Conservation (phyloP, 1,140 invertebrate species). For the Conus ventricosus region DNA sequence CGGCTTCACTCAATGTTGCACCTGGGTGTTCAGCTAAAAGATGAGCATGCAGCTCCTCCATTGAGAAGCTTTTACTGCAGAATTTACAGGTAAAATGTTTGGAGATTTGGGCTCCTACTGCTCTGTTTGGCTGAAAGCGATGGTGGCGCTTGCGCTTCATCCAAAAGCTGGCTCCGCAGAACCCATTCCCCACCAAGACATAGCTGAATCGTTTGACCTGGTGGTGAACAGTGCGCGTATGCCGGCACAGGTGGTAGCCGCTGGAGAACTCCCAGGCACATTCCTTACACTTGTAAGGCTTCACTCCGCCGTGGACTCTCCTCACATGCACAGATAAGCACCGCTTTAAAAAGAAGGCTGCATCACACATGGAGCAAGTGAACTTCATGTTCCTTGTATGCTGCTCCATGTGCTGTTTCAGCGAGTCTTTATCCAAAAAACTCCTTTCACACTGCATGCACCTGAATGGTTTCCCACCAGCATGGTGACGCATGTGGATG, state of each 20-base stretch:
- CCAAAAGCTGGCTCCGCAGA: background rate
- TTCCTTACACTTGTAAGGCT: slow-evolving; percentile 70
- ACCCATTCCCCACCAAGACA: background rate
- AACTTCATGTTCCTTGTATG: background rate
- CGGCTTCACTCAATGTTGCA: background rate
- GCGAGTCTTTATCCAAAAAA: background rate
- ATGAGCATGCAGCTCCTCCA: background rate
- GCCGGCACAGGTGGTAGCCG: slow-evolving; percentile 24
- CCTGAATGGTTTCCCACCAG: background rate
- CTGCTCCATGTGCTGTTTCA: background rate
- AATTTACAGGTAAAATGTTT: background rate
- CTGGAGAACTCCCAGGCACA: slow-evolving; percentile 72
- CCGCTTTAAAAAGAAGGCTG: background rate
- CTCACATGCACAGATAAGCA: slow-evolving; percentile 57
- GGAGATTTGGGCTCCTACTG: background rate
- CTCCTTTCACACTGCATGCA: background rate
- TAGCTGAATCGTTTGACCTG: slow-evolving; percentile 17
- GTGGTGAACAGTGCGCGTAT: slow-evolving; percentile 15
- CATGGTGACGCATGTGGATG: background rate
- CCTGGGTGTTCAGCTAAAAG: background rate
- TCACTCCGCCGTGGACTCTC: slow-evolving; percentile 78
- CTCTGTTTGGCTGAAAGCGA: background rate
- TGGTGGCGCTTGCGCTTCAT: background rate
- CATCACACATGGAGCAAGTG: slow-evolving; percentile 17
- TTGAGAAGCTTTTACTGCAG: background rate